Evolutionary conservation across 2,888 invertebrate genomes (phyloP).

Genomic region (Clitarchus hookeri): DNA sequence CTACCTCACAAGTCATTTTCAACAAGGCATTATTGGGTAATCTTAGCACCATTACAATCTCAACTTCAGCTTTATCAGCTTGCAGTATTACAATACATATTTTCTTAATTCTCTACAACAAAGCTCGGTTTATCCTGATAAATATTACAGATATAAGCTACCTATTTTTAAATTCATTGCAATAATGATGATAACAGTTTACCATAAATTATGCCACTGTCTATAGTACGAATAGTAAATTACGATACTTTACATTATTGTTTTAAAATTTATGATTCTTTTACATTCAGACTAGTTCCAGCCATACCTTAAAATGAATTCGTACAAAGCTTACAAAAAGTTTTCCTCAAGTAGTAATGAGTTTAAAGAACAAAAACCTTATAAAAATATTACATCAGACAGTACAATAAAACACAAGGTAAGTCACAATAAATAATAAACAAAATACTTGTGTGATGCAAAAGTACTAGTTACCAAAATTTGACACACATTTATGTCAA

Average conservation of each 20-base stretch:
- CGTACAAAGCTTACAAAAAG: conserved; percentile 21
- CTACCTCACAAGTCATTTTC: conserved; percentile 37
- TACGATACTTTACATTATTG: conserved; percentile 10
- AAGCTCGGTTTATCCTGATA: conserved; percentile 40
- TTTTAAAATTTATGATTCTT: neutral
- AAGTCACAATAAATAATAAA: conserved; percentile 24
- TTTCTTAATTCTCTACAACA: conserved; percentile 30
- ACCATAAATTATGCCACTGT: conserved; percentile 26
- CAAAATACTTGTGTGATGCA: neutral
- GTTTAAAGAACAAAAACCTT: conserved; percentile 29
- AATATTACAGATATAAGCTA: conserved; percentile 23
- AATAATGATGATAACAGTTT: conserved; percentile 26
- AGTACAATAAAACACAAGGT: conserved; percentile 26
- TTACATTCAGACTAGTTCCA: conserved; percentile 21
- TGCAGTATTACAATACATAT: conserved; percentile 38
- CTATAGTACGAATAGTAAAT: neutral
- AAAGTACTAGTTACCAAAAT: conserved; percentile 6
- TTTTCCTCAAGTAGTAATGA: conserved; percentile 20
- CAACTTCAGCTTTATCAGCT: conserved; percentile 38
- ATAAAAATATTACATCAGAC: conserved; percentile 28
- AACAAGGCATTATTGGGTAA: conserved; percentile 45
- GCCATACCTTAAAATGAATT: conserved; percentile 11
- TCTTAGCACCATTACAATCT: conserved; percentile 45
- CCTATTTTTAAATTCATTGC: conserved; percentile 25
- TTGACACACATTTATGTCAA: neutral